Percentiles rank a stretch among this genome's conserved stretches.
Evolutionary conservation across 1,140 invertebrate species (phyloP).

Genomic region (Diorhabda sublineata): DNA sequence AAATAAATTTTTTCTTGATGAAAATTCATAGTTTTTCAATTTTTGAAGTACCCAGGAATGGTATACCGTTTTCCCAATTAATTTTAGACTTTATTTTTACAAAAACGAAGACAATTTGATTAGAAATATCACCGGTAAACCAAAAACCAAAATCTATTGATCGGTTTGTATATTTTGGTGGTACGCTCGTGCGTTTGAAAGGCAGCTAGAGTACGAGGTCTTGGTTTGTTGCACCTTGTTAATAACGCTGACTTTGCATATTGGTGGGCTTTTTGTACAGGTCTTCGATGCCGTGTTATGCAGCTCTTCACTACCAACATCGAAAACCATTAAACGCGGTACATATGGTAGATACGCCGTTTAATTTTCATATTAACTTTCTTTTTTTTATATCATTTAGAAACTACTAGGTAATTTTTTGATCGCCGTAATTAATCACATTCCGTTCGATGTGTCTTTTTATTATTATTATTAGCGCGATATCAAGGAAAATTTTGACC

Average conservation of each 20-base stretch:
- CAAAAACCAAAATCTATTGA: too few relatives aligned
- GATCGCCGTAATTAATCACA: slow-evolving; percentile 33
- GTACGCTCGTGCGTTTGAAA: too few relatives aligned
- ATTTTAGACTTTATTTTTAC: too few relatives aligned
- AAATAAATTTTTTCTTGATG: too few relatives aligned
- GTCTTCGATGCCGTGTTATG: not conserved
- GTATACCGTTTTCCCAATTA: too few relatives aligned
- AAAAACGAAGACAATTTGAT: too few relatives aligned
- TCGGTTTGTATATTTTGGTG: too few relatives aligned
- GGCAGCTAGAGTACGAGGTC: not conserved
- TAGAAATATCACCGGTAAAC: too few relatives aligned
- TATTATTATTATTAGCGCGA: slow-evolving; percentile 2
- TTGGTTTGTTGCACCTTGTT: slow-evolving; percentile 45
- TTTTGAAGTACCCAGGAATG: too few relatives aligned
- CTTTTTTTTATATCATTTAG: slow-evolving; percentile 32
- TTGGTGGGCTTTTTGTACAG: slow-evolving; percentile 38
- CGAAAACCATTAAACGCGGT: slow-evolving; percentile 39
- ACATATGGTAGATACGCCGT: slow-evolving; percentile 39
- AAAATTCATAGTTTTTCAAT: too few relatives aligned
- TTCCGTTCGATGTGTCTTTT: slow-evolving; percentile 11
- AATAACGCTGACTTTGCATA: slow-evolving; percentile 47
- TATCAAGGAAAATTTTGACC: not conserved
- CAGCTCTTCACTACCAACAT: slow-evolving; percentile 32
- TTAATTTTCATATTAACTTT: slow-evolving; percentile 38
- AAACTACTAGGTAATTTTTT: slow-evolving; percentile 27